These are phyloP conservation scores for Struthio camelus DNA, from an alignment of 2,113 vertebrate genomes.

Conservation along the genomic window DNA sequence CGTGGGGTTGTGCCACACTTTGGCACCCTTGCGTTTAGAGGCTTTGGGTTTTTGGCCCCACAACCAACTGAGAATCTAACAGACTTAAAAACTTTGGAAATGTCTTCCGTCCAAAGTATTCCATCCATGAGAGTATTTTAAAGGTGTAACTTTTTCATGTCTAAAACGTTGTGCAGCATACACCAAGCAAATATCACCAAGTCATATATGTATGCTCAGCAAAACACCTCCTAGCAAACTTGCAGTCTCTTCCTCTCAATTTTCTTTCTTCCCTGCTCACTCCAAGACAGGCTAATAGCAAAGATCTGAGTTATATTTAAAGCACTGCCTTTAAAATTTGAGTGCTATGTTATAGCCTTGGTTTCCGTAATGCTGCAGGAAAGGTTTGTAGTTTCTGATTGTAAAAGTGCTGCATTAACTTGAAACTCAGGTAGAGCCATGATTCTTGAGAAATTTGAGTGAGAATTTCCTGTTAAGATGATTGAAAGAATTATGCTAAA, in stretches of 20 bases:
- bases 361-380: not conserved
- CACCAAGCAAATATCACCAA: not conserved
- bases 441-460: not conserved
- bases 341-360: not conserved
- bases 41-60: not conserved
- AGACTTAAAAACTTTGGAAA: not conserved
- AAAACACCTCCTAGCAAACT: not conserved
- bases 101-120: not conserved
- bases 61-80: not conserved
- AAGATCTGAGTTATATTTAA: not conserved
- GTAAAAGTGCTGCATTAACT: not conserved
- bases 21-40: not conserved
- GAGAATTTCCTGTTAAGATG: not conserved
- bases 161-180: not conserved
- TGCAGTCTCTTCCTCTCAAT: not conserved
- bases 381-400: not conserved
- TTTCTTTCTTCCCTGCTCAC: not conserved
- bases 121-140: fast-evolving
- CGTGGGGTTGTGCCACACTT: not conserved
- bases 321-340: not conserved
- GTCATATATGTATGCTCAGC: not conserved
- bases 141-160: not conserved
- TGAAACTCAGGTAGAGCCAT: not conserved
- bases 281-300: not conserved
- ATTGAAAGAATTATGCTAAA: not conserved